Evolutionary conservation across 2,888 invertebrate species (phyloP).

Genomic region (Phyllotreta cruciferae): DNA sequence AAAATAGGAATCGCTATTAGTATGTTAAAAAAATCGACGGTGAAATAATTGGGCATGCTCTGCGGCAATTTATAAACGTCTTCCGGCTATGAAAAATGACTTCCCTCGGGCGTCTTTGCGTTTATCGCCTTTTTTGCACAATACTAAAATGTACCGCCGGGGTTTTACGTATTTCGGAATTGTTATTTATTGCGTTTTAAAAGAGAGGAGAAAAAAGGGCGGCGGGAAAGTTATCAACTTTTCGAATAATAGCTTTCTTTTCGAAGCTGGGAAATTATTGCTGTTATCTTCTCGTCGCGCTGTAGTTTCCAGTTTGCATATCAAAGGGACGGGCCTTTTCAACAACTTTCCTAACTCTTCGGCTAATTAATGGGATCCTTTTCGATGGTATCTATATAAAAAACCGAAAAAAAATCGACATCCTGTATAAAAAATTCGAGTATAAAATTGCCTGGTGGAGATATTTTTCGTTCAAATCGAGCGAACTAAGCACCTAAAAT

Average conservation of each 20-base stretch:
- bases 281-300: not conserved
- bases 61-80: slow-evolving; percentile 34
- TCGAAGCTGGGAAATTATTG: not conserved
- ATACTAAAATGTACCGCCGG: slow-evolving; percentile 4
- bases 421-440: too few relatives aligned
- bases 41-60: slow-evolving; percentile 31
- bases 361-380: too few relatives aligned
- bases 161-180: slow-evolving; percentile 23
- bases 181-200: slow-evolving; percentile 27
- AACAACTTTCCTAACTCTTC: too few relatives aligned
- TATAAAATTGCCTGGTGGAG: too few relatives aligned
- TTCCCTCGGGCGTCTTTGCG: slow-evolving; percentile 27
- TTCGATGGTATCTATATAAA: too few relatives aligned
- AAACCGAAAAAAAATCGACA: too few relatives aligned
- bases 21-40: slow-evolving; percentile 17
- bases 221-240: slow-evolving; percentile 12
- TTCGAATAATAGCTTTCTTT: slow-evolving; percentile 1
- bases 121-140: slow-evolving; percentile 27
- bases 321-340: too few relatives aligned
- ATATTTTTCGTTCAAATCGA: slow-evolving; percentile 2
- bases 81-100: slow-evolving; percentile 26
- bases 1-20: too few relatives aligned
- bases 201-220: slow-evolving; percentile 9
- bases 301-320: too few relatives aligned
- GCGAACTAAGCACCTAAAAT: not conserved